Conservation (phyloP, 2,797 vertebrate species). For the Sparidentex hasta region DNA sequence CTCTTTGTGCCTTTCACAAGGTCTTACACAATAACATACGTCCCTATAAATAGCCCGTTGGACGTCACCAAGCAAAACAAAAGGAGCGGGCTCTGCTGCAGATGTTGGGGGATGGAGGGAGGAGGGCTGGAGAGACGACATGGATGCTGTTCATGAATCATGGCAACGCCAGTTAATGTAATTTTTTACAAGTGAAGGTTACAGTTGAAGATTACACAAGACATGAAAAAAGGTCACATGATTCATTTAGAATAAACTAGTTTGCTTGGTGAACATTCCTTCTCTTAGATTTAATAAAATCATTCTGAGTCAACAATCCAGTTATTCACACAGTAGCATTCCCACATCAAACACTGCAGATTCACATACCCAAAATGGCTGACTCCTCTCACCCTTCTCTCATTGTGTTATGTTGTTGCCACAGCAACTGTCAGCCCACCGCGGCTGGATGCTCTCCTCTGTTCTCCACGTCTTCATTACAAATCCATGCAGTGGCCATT, state of each 20-base stretch:
- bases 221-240: background rate
- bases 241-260: background rate
- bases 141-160: slow-evolving; percentile 33
- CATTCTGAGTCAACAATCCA: background rate
- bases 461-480: slow-evolving; percentile 55
- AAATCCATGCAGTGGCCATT: slow-evolving; percentile 34
- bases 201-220: slow-evolving; percentile 6
- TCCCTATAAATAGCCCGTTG: slow-evolving; percentile 76
- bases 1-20: slow-evolving; percentile 60
- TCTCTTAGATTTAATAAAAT: background rate
- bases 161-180: background rate
- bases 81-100: slow-evolving; percentile 63
- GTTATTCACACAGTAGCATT: slow-evolving; percentile 13
- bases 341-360: slow-evolving; percentile 31
- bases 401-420: slow-evolving; percentile 63
- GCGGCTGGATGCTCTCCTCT: slow-evolving; percentile 37
- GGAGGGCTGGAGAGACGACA: slow-evolving; percentile 31
- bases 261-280: background rate
- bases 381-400: slow-evolving; percentile 30
- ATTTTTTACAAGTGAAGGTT: background rate
- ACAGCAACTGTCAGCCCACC: slow-evolving; percentile 53
- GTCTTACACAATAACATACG: slow-evolving; percentile 70
- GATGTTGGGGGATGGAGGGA: slow-evolving; percentile 66
- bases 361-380: slow-evolving; percentile 69
- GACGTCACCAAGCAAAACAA: slow-evolving; percentile 71